A percentile compares a stretch with the other conserved stretches of the same genome.
Evolutionary conservation across 2,888 invertebrate genomes (phyloP).

Genomic region (Oconnorella tubifera): DNA sequence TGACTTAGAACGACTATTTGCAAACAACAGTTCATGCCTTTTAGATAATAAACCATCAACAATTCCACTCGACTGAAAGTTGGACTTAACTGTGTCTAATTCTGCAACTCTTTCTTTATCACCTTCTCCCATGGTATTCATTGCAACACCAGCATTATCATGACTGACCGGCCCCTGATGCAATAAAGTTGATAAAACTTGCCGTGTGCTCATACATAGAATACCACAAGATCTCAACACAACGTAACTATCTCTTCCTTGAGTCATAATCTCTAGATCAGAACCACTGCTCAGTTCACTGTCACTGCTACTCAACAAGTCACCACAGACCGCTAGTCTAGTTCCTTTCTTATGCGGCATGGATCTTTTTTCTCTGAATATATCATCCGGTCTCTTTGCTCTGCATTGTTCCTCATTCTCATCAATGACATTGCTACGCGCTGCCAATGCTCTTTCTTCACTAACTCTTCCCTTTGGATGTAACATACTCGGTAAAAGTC

Average conservation of each 20-base stretch:
- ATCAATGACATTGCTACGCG: neutral
- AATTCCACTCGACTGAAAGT: neutral
- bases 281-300: slow-evolving; percentile 9
- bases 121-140: neutral
- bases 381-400: neutral
- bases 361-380: neutral
- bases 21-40: neutral
- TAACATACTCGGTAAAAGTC: too few relatives aligned
- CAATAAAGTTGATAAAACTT: slow-evolving; percentile 30
- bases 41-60: neutral
- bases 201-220: slow-evolving; percentile 48
- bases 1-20: neutral
- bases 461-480: too few relatives aligned
- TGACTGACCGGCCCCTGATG: neutral
- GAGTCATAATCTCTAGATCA: slow-evolving; percentile 25
- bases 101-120: too few relatives aligned
- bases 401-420: too few relatives aligned
- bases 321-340: too few relatives aligned
- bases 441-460: slow-evolving; percentile 1
- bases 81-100: too few relatives aligned
- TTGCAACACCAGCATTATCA: neutral
- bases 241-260: slow-evolving; percentile 39
- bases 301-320: slow-evolving; percentile 55
- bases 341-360: neutral
- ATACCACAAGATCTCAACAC: slow-evolving; percentile 56